A percentile compares a stretch with the other conserved stretches of the same genome.
Evolutionary conservation across 2,888 invertebrate species (phyloP).

Genomic region (Eupithecia pulchellata): DNA sequence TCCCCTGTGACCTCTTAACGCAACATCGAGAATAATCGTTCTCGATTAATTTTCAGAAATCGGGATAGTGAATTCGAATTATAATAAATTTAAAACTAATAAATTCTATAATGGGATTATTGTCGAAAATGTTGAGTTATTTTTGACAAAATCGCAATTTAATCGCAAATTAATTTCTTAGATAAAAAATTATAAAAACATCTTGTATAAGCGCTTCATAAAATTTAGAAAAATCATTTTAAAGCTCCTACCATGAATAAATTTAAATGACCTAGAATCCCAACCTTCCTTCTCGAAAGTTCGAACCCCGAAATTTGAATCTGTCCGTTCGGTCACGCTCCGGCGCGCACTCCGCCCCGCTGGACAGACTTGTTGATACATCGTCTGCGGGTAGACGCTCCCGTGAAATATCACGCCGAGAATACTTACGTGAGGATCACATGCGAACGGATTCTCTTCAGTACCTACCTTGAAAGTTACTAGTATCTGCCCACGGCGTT

Average conservation of each 20-base stretch:
- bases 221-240: not conserved
- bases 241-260: not conserved
- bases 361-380: conserved; percentile 41
- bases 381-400: conserved; percentile 27
- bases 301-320: conserved; percentile 30
- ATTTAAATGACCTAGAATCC: not conserved
- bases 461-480: too few species aligned
- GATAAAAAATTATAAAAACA: not conserved
- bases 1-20: conserved; percentile 8
- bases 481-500: too few species aligned
- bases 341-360: conserved; percentile 24
- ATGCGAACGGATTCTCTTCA: not conserved
- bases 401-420: conserved; percentile 13
- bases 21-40: not conserved
- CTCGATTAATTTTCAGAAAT: not conserved
- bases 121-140: too few species aligned
- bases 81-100: too few species aligned
- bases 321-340: conserved; percentile 33
- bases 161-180: not conserved
- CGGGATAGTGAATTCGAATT: too few species aligned
- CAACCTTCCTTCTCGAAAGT: conserved; percentile 19
- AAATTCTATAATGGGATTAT: too few species aligned
- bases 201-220: not conserved
- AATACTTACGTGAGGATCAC: conserved; percentile 6
- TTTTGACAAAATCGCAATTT: not conserved